Evolutionary conservation across 2,797 vertebrate species (phyloP).

Genomic region (Danio tinwini): DNA sequence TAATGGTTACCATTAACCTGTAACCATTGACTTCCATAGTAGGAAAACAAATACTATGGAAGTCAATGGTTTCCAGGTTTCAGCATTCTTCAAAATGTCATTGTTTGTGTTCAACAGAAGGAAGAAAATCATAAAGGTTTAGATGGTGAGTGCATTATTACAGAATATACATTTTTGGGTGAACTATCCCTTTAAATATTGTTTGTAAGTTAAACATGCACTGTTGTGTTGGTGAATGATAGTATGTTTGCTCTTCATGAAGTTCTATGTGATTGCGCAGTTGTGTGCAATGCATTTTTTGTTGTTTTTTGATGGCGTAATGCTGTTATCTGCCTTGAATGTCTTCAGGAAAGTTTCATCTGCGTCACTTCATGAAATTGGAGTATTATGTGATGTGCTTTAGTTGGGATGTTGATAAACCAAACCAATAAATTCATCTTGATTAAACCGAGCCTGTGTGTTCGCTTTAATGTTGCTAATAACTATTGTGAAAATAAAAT

Average conservation of each 20-base stretch:
- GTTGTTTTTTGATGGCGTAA: background rate
- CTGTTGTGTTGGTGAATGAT: background rate
- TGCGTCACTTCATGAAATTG: background rate
- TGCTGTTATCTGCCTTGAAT: conserved; percentile 3
- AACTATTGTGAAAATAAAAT: no score
- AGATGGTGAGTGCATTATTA: no score
- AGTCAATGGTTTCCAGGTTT: no score
- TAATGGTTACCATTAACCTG: no score
- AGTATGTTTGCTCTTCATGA: background rate
- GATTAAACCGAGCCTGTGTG: background rate
- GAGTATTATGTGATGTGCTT: conserved; percentile 6
- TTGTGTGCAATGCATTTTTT: background rate
- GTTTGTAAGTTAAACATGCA: background rate
- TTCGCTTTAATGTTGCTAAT: background rate
- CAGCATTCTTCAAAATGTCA: no score
- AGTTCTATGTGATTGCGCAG: background rate
- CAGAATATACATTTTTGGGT: no score
- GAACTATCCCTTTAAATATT: background rate
- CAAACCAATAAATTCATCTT: conserved; percentile 39
- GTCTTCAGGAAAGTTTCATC: conserved; percentile 20
- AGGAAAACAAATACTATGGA: no score
- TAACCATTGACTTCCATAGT: no score
- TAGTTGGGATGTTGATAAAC: conserved; percentile 10
- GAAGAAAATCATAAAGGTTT: no score
- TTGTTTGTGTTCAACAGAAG: no score